Evolutionary conservation across 2,888 invertebrate species (phyloP), one percentile per base, ranked within the genome.

Genomic region (Noctua fimbriata): DNA sequence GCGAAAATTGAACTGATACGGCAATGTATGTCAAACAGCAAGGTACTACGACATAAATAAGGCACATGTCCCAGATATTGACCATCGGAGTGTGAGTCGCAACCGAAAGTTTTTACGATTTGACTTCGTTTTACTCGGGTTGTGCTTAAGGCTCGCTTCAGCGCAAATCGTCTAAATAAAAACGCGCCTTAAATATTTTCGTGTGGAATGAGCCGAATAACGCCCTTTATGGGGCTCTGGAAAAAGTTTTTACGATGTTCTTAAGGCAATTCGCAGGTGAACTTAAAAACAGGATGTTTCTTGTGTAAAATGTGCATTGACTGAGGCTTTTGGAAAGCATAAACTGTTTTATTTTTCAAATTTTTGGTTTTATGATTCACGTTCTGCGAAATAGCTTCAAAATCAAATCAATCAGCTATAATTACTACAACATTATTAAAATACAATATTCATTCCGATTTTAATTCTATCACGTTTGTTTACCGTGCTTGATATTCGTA

Each of bases 101-200:
- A 49, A 24, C 18, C 10, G 55, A 82, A 81, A 65, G 41, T 85
- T 78, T 85, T 84, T 84, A 87, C 80, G 82, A 81, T 80, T 87
- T 73, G 73, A 77, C 69, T 85, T 71, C 75, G 76, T 77, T 87
- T 78, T 70, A 49, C 67, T 84, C 41, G 72, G 80, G 79, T 84
- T 70, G 44, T 41, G 63, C 67, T 79, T 63, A 78, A 74, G 71
- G 75, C 70, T 82, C 67, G 74, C 69, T 74, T 76, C 58, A 79
- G 81, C 67, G 80, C 78, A 87, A 87, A 87, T 85, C 75, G 79
- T 81, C 75, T 85, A 85, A 82, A 87, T 85, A 85, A 87, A 87
- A 87, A 78, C 69, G 60, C 63, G 73, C 28, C 72, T 79, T 81
- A 80, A 87, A 81, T 87, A 87, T 85, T 84, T 82, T 82, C 63